Evolutionary conservation across 2,888 invertebrate species (phyloP), one percentile per base, ranked within the genome.

Genomic region (Syrista parreyssii): DNA sequence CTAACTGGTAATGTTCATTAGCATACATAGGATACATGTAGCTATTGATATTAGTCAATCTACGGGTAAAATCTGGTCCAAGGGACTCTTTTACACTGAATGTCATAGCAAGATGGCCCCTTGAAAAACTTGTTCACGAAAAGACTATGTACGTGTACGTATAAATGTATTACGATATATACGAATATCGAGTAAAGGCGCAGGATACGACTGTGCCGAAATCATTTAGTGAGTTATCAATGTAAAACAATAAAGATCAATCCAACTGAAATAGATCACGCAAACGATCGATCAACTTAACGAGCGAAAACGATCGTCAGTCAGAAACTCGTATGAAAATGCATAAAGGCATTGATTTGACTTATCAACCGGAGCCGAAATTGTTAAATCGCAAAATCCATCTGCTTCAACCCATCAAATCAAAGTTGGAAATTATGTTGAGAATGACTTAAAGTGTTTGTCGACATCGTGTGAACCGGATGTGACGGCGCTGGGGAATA

Each of bases 341-440:
- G 40, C 40, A 40, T 40, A 40, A 40, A 40, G 40, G 40, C 40
- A 40, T 15, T 6, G 40, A 40, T 40, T 15, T 15, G 40, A 40
- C 15, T 40, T 40, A 15, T 40, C 15, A 40, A 40, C 40, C 12
- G 40, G 40, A 40, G 40, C 23, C 55, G 55, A 23, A 55, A 23
- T 9, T 23, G 23, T 55, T 55, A 23, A 55, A 55, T 55, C 11
- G 36, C 36, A 3, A 36, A 2, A 3, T 36, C 36, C 36, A 36
- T 36, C 55, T 55, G 55, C 55, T 55, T 55, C 15, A 55, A 9
- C 23, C 55, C 23, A 55, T 23, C 23, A 3, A 40, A 73, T 76
- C 76, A 90, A 4, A 91, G 87, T 80, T 91, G 91, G 75, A 91
- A 91, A 80, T 91, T 91, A 78, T 90, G 90, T 78, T 91, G 91